Base-by-base conservation (phyloP, 2,888 invertebrate species). In the Dione juno region DNA sequence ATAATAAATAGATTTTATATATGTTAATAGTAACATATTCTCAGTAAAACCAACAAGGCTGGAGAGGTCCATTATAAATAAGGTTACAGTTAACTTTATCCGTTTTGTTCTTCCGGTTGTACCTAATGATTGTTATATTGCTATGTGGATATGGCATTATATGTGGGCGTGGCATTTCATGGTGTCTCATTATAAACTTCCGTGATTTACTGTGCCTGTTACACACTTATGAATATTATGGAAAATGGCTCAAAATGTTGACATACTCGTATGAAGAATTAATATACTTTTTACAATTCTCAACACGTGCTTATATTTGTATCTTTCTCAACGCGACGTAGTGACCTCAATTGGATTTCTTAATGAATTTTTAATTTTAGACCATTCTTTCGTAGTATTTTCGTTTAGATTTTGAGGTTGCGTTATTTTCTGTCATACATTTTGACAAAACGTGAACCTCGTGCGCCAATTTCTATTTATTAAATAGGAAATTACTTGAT, bases 51-150 rank as follows among this genome's bases (percentile, higher is more conserved):
- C 57, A 57, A n/a, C 37, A 61, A 68, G 52, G 61, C 19, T 45
- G 21, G 28, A 16, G 7, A 43, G 21, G n/a, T 40, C 28, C 43
- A 53, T 61, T 61, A 61, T 35, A 16, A 5, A 14, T 68, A 61
- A 61, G 68, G 61, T 63, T 63, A 43, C 37, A 37, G 7, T 68
- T 28, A 53, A 19, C 67, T 19, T 67, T 37, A 54, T 63, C 48
- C 43, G 54, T 54, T 68, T n/a, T 48, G 8, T 54, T n/a, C 54
- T 63, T 63, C 68, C 68, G 68, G 53, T 53, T 11, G 14, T 3
- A 28, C 28, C 28, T 48, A 48, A 37, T 50, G 10, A 50, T 64
- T 64, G 35, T 50, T n/a, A 19, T 63, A 37, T 50, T 16, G 16
- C 19, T 13, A 43, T 50, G 45, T 63, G 41, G 59, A 43, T 61